Evolutionary conservation across 2,888 invertebrate genomes (phyloP).

Genomic region (Lagria hirta): DNA sequence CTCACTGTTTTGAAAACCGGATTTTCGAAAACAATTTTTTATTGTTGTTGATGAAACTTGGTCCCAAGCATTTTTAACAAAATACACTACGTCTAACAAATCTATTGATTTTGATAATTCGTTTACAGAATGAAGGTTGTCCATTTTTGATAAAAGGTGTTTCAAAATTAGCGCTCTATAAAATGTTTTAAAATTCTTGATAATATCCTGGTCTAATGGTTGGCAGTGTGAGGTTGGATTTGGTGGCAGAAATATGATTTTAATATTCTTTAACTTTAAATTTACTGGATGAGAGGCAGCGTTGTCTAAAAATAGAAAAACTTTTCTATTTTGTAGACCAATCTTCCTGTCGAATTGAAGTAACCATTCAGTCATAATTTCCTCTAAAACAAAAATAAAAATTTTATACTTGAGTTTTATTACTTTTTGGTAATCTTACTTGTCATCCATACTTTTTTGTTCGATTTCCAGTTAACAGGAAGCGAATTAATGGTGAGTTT

Average conservation of each 20-base stretch:
- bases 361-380: slow-evolving; percentile 28
- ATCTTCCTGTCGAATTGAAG: slow-evolving; percentile 16
- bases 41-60: slow-evolving; percentile 3
- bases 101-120: slow-evolving; percentile 2
- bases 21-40: slow-evolving; percentile 7
- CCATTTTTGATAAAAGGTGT: slow-evolving; percentile 5
- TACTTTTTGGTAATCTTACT: too few species aligned
- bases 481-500: not conserved
- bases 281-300: slow-evolving; percentile 19
- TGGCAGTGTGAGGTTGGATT: slow-evolving; percentile 23
- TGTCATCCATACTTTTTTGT: slow-evolving; percentile 30
- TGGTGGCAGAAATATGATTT: slow-evolving; percentile 23
- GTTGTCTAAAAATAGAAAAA: slow-evolving; percentile 23
- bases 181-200: slow-evolving; percentile 12
- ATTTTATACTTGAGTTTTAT: too few species aligned
- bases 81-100: slow-evolving; percentile 3
- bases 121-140: not conserved
- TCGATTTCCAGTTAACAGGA: slow-evolving; percentile 19
- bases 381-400: too few species aligned
- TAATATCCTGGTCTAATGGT: slow-evolving; percentile 24
- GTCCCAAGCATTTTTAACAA: slow-evolving; percentile 5
- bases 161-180: slow-evolving; percentile 13
- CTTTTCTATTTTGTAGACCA: slow-evolving; percentile 22
- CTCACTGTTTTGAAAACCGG: not conserved
- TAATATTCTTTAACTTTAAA: slow-evolving; percentile 15